Evolutionary conservation across 2,888 invertebrate species (phyloP).

Genomic region (Anodontia alba): DNA sequence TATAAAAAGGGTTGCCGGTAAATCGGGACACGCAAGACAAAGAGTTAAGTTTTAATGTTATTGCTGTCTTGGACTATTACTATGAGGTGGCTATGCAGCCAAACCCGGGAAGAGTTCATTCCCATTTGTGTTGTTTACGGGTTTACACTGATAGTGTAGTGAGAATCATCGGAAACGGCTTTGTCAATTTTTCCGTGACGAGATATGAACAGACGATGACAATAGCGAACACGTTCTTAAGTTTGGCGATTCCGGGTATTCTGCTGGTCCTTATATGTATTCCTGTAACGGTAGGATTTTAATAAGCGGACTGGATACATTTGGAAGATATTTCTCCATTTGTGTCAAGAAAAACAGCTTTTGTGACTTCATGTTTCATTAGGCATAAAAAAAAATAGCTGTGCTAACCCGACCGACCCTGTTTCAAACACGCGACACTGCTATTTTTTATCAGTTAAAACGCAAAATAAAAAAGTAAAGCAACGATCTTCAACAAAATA

Average conservation of each 20-base stretch:
- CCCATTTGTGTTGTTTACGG: constrained; percentile 88
- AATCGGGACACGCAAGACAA: no score
- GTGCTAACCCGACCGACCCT: no score
- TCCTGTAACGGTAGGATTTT: constrained; percentile 89
- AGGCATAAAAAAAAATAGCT: no score
- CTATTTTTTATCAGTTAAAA: no score
- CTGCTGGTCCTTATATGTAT: constrained; percentile 89
- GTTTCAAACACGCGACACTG: no score
- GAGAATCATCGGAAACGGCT: constrained; percentile 87
- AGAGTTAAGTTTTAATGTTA: background rate
- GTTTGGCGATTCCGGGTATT: constrained; percentile 89
- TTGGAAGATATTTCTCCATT: no score
- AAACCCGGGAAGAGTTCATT: constrained; percentile 86
- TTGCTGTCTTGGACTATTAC: constrained; percentile 31
- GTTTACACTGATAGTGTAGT: constrained; percentile 87
- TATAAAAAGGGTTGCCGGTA: no score
- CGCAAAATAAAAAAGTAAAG: no score
- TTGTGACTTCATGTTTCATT: no score
- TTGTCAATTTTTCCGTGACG: constrained; percentile 87
- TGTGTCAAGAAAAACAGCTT: no score
- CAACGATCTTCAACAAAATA: no score
- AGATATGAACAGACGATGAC: constrained; percentile 87
- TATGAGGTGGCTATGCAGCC: constrained; percentile 31
- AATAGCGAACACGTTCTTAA: constrained; percentile 89
- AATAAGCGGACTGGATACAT: no score